Evolutionary conservation across 2,113 vertebrate genomes (phyloP).

Genomic region (Pseudorasbora parva): DNA sequence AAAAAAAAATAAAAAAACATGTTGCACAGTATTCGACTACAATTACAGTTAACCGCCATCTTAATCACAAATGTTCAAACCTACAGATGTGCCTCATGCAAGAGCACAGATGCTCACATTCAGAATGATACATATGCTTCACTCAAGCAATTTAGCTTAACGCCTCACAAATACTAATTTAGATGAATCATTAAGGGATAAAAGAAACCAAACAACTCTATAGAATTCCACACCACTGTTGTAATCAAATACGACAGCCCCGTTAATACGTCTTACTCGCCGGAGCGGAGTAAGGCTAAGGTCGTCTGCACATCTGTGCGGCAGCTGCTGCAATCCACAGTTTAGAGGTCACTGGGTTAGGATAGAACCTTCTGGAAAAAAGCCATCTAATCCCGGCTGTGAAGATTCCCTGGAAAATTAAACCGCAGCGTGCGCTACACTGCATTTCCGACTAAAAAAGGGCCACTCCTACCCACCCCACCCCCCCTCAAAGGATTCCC

Average conservation of each 20-base stretch:
- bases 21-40: not conserved
- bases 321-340: constrained; percentile 61
- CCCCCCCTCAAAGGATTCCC: constrained; percentile 60
- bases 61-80: not conserved
- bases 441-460: constrained; percentile 38
- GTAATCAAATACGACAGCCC: constrained; percentile 3
- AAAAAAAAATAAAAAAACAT: not conserved
- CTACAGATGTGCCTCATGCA: not conserved
- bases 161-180: not conserved
- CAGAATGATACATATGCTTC: not conserved
- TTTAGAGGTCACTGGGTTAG: constrained; percentile 67
- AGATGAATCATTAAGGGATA: constrained; percentile 5
- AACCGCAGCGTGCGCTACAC: constrained; percentile 26
- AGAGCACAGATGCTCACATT: constrained; percentile 1
- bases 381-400: constrained; percentile 61
- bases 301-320: constrained; percentile 64
- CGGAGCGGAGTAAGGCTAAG: not conserved
- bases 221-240: not conserved
- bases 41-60: not conserved
- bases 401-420: constrained; percentile 60
- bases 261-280: constrained; percentile 11
- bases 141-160: constrained; percentile 9
- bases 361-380: constrained; percentile 58
- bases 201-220: not conserved
- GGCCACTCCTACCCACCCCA: constrained; percentile 23